Base-by-base conservation (phyloP, 2,113 vertebrate species). In the Prolemur simus region DNA sequence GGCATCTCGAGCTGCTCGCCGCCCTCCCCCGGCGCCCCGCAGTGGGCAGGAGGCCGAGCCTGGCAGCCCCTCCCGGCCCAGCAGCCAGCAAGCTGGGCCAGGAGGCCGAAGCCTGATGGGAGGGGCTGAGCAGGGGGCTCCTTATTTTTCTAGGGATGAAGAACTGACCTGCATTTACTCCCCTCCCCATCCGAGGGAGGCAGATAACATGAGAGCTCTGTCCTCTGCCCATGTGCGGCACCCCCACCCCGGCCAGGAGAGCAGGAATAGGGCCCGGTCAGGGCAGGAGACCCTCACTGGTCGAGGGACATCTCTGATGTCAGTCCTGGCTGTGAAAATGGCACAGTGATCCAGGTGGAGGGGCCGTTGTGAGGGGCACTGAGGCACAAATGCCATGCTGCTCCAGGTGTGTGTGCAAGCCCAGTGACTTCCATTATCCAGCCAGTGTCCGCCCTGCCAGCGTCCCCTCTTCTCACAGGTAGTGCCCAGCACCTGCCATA, bases 11-110 rank as follows among this genome's bases (percentile, higher is more conserved):
- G 96, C 97, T 86, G 80, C 91, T 73, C 97, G 96, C 97, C 83
- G 97, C 97, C 97, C 98, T 98, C 98, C 97, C 97, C 96, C 97
- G 97, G 97, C 97, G 97, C 97, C 97, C 98, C 91, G 97, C 98
- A 97, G 98, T 97, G 98, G 98, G 98, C 98, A 97, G 98, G 95
- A 97, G 98, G 98, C 97, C 97, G 97, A 98, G 97, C 94, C 98
- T 85, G 96, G 96, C 95, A 97, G 94, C 95, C 98, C 94, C 96
- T 98, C 97, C 97, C 64, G 91, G 96, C 97, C 96, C 95, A 94
- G 96, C 97, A 97, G 97, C 97, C 97, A 97, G 96, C 97, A 90
- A 96, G 97, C 97, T 94, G 96, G 97, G 97, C 97, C 96, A 93
- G 91, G 87, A 97, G 97, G 97, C 97, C 96, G 73, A 71, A 96